Evolutionary conservation across 2,797 vertebrate genomes (phyloP).

Genomic region (Neoniphon sammara): DNA sequence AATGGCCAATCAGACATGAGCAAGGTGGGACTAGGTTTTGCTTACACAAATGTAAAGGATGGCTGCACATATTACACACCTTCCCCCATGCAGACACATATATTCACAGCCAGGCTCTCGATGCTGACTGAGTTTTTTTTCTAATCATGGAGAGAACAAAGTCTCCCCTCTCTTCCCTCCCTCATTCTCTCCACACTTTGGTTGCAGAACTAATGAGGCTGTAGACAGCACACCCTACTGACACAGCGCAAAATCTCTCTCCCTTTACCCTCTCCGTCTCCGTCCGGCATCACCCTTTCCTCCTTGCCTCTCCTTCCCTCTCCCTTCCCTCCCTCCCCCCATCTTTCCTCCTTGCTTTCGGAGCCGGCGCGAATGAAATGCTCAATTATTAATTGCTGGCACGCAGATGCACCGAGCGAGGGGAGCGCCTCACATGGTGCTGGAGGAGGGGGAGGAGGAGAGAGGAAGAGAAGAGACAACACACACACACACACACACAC

Average conservation of each 20-base stretch:
- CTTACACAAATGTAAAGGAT: constrained; percentile 54
- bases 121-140: constrained; percentile 50
- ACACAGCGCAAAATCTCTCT: constrained; percentile 50
- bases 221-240: constrained; percentile 66
- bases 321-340: constrained; percentile 12
- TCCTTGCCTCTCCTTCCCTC: constrained; percentile 1
- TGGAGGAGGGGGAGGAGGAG: constrained; percentile 28
- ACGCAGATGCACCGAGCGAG: constrained; percentile 29
- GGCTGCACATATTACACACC: constrained; percentile 33
- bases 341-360: constrained; percentile 45
- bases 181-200: constrained; percentile 29
- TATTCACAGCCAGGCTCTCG: constrained; percentile 39
- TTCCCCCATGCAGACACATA: constrained; percentile 15
- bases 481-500: no score
- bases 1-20: constrained; percentile 35
- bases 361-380: constrained; percentile 52
- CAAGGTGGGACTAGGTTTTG: constrained; percentile 30
- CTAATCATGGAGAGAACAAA: constrained; percentile 59
- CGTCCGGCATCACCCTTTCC: constrained; percentile 2
- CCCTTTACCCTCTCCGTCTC: not conserved
- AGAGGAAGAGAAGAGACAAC: constrained; percentile 38
- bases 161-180: constrained; percentile 31
- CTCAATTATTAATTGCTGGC: constrained; percentile 78
- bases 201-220: constrained; percentile 69
- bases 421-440: constrained; percentile 26